Percentiles rank a stretch among this genome's conserved stretches.
Evolutionary conservation across 2,113 vertebrate genomes (phyloP).

Genomic region (Sturnus vulgaris): DNA sequence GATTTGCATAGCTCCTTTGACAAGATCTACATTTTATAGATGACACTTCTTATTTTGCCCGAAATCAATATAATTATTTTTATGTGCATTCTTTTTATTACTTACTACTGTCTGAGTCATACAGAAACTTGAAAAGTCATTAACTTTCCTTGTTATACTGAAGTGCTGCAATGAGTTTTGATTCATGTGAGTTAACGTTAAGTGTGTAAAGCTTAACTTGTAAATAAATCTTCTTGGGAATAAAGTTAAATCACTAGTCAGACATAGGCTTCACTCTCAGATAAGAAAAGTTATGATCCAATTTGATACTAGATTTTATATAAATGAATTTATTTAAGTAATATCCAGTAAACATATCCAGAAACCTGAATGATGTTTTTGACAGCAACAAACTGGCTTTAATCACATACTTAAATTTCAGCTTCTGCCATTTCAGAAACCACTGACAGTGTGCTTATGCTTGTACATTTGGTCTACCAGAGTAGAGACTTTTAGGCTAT

Average conservation of each 20-base stretch:
- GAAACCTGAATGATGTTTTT: background rate
- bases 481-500: background rate
- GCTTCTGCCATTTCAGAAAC: background rate
- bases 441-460: background rate
- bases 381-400: background rate
- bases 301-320: background rate
- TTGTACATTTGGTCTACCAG: background rate
- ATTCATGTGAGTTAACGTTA: background rate
- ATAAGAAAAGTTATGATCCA: background rate
- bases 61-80: background rate
- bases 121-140: background rate
- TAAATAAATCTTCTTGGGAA: background rate
- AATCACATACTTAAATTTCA: background rate
- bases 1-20: background rate
- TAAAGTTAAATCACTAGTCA: background rate
- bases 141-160: background rate
- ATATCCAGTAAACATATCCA: background rate
- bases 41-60: background rate
- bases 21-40: background rate
- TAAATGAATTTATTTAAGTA: background rate
- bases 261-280: background rate
- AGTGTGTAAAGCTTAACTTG: background rate
- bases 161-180: background rate
- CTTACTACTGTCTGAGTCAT: background rate
- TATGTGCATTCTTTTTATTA: background rate